Evolutionary conservation across 2,888 invertebrate genomes (phyloP), one percentile per base, ranked within the genome.

Genomic region (Metellina segmentata): DNA sequence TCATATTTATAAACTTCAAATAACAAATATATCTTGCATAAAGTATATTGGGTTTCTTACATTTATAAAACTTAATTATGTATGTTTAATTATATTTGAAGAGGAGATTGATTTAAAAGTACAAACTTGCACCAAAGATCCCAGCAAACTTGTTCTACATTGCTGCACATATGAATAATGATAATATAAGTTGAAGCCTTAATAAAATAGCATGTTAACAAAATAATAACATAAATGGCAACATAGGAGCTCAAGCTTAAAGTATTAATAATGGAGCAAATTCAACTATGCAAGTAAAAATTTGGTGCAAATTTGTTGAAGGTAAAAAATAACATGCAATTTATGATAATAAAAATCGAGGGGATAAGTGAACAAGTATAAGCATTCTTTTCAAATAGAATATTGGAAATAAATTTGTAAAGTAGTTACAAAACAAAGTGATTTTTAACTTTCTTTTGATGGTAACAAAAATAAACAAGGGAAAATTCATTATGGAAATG

Each of bases 51-150:
- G 7, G 4, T 69, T 6, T 69, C n/a, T 13, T 69, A 69, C 13
- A 69, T 69, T 69, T 13, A 69, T 11, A 69, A 69, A 34, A 34
- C 34, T 34, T 34, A 13, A 16, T 34, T 34, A 75, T 7, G 8
- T 6, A 78, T 49, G 49, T 49, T 6, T 74, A 74, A 71, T 1
- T 34, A 53, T 34, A 34, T 34, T 85, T 52, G 86, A 91, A 81
- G 83, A 86, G 88, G 90, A 91, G 91, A 86, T 87, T 83, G 71
- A 79, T 53, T 71, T 34, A 20, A 34, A 75, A 8, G 4, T n/a
- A 81, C 86, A 92, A 93, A 93, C 78, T 92, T 93, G 89, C 93
- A 93, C 91, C 89, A 93, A 93, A 90, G 16, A 81, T 51, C 72
- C 78, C 19, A 20, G 48, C 48, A 51, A 13, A 11, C n/a, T 34